These are phyloP conservation scores for Triplophysa dalaica DNA, from an alignment of 2,113 vertebrate species.

Conservation along the genomic window DNA sequence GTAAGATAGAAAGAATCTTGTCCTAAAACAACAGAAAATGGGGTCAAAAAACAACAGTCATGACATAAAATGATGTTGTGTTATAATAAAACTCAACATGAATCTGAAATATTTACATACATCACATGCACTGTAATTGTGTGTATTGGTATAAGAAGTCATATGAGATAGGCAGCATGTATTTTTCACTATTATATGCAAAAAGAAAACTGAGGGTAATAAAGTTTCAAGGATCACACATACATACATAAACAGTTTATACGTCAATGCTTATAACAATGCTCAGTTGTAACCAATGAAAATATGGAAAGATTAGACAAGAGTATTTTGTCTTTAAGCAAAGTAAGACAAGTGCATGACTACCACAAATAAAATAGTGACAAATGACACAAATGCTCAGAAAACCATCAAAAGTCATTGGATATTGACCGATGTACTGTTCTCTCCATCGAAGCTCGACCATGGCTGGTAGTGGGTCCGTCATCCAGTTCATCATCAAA, in stretches of 20 bases:
- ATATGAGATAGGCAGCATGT: neutral
- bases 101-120: neutral
- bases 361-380: slow-evolving; percentile 41
- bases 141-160: neutral
- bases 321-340: neutral
- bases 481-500: slow-evolving; percentile 86
- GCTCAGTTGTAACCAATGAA: neutral
- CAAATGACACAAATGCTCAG: slow-evolving; percentile 25
- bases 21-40: neutral
- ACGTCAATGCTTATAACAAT: neutral
- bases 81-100: slow-evolving; percentile 3
- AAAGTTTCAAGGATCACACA: neutral
- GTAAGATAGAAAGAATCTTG: neutral
- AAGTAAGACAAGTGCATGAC: neutral
- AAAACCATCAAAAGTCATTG: slow-evolving; percentile 78
- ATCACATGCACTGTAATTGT: neutral
- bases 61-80: neutral
- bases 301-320: neutral
- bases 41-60: neutral
- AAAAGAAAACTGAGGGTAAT: neutral
- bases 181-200: neutral
- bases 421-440: slow-evolving; percentile 90
- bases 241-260: neutral
- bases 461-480: slow-evolving; percentile 85
- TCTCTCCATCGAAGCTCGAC: slow-evolving; percentile 83